phyloP scores from a whole-genome alignment of 2,888 invertebrate genomes.

The Ceratothoa steindachneri region DNA sequence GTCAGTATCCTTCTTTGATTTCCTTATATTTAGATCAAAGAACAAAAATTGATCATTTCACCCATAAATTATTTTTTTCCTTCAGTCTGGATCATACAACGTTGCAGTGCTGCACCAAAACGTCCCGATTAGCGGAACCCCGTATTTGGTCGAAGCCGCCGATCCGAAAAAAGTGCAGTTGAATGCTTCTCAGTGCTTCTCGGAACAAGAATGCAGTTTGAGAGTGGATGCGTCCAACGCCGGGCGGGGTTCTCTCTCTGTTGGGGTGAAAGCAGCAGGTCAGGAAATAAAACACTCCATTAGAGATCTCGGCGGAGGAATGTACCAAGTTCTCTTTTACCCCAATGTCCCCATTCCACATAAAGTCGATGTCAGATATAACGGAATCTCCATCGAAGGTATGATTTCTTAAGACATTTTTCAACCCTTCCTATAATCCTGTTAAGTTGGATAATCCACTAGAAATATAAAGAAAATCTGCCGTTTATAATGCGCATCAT shows the following conservation, averaged over 20 bases:
- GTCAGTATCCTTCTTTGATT: constrained; percentile 60
- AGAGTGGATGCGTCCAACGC: constrained; percentile 58
- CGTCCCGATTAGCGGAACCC: constrained; percentile 62
- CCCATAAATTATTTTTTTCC: too few species aligned
- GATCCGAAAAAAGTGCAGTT: constrained; percentile 58
- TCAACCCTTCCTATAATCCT: too few species aligned
- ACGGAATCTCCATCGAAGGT: constrained; percentile 67
- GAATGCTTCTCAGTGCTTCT: constrained; percentile 35
- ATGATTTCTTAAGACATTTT: too few species aligned
- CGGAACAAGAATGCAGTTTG: constrained; percentile 36
- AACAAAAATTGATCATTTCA: too few species aligned
- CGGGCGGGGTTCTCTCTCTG: constrained; percentile 76
- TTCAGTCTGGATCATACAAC: constrained; percentile 40
- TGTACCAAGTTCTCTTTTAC: constrained; percentile 81
- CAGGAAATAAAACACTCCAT: constrained; percentile 76
- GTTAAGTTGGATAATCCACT: too few species aligned
- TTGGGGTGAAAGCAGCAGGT: constrained; percentile 74
- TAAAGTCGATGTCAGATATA: constrained; percentile 76
- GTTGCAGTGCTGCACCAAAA: constrained; percentile 51
- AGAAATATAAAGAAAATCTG: not conserved
- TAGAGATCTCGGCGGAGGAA: constrained; percentile 65
- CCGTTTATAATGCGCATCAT: not conserved
- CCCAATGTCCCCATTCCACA: constrained; percentile 84
- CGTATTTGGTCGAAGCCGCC: constrained; percentile 65
- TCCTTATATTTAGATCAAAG: too few species aligned